Evolutionary conservation across 2,113 vertebrate species (phyloP).

Genomic region (Sialia sialis): DNA sequence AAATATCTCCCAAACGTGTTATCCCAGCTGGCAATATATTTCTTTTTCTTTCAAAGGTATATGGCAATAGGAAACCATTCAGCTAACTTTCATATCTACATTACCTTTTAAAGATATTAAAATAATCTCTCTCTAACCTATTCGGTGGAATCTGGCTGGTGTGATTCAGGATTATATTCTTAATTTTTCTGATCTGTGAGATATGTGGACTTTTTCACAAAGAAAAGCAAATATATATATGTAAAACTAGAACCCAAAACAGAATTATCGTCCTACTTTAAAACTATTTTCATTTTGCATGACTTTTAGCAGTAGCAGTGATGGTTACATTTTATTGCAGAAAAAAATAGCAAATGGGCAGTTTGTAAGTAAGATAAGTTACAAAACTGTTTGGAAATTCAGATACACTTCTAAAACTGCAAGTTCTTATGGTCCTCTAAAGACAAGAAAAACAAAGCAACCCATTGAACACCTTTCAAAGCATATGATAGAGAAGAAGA

Average conservation of each 20-base stretch:
- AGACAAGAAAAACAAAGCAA: not conserved
- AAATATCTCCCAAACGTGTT: not conserved
- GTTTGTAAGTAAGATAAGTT: not conserved
- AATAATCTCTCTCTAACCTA: not conserved
- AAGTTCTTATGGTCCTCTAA: not conserved
- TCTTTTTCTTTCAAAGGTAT: not conserved
- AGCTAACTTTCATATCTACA: not conserved
- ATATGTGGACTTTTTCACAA: not conserved
- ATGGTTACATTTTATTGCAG: not conserved
- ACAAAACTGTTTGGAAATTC: not conserved
- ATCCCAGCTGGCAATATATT: not conserved
- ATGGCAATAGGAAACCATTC: not conserved
- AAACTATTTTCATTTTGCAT: not conserved
- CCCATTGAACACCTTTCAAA: not conserved
- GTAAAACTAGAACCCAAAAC: not conserved
- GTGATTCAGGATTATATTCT: not conserved
- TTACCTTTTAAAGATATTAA: not conserved
- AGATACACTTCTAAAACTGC: not conserved
- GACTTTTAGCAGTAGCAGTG: not conserved
- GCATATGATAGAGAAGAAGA: not conserved
- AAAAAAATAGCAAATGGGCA: not conserved
- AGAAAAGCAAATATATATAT: not conserved
- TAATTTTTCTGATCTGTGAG: not conserved
- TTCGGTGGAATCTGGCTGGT: not conserved
- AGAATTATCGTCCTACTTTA: not conserved